Conservation (phyloP, 2,797 vertebrate species). For the Phalanger gymnotis region DNA sequence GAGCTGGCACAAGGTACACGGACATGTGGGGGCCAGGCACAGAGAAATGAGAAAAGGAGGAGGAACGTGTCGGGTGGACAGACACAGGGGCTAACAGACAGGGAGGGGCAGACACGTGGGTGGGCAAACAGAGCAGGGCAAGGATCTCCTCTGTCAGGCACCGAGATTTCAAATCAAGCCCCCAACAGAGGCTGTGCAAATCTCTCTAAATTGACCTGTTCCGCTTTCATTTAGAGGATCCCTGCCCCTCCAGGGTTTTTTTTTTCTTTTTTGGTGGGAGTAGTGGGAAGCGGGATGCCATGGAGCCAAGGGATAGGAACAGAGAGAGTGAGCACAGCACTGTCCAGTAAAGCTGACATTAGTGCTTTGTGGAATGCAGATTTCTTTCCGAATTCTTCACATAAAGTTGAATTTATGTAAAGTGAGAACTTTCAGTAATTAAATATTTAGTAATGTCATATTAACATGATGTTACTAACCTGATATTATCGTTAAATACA, state of each 20-base stretch:
- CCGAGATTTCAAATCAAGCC: not conserved
- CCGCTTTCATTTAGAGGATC: not conserved
- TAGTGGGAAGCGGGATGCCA: not conserved
- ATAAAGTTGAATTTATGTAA: not conserved
- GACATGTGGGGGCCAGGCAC: not conserved
- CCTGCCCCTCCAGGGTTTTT: not conserved
- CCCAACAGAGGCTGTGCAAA: not conserved
- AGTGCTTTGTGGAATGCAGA: not conserved
- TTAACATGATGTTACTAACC: not conserved
- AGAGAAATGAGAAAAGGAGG: not conserved
- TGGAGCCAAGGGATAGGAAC: not conserved
- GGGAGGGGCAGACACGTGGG: not conserved
- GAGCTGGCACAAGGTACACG: not conserved
- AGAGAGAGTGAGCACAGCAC: not conserved
- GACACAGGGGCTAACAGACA: too few species aligned
- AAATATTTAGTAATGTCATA: not conserved
- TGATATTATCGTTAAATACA: not conserved
- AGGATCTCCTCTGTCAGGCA: not conserved
- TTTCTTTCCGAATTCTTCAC: not conserved
- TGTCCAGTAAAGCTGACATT: not conserved
- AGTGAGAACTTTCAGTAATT: not conserved
- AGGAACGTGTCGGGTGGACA: not conserved
- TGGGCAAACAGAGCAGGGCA: not conserved
- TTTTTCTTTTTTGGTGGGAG: not conserved
- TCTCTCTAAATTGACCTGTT: not conserved